Evolutionary conservation across 2,888 invertebrate genomes (phyloP).

Genomic region (Morpho helenor): DNA sequence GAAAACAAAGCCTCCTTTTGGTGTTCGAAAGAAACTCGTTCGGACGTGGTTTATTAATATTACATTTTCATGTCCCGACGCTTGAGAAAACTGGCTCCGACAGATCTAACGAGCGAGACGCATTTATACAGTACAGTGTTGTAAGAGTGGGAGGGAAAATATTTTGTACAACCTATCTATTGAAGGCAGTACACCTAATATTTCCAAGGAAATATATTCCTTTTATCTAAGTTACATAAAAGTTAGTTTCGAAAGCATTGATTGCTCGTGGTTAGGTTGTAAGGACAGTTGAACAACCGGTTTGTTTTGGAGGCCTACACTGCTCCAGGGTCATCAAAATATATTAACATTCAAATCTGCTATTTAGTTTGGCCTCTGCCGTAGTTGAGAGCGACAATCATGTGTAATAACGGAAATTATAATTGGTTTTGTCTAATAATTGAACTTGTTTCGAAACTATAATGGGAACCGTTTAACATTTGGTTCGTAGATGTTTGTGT

Average conservation of each 20-base stretch:
- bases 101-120: conserved; percentile 46
- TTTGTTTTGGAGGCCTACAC: conserved; percentile 57
- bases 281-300: conserved; percentile 53
- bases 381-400: conserved; percentile 7
- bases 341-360: conserved; percentile 7
- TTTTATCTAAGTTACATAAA: not conserved
- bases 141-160: conserved; percentile 18
- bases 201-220: not conserved
- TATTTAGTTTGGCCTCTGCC: not conserved
- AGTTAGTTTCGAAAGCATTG: conserved; percentile 20
- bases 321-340: conserved; percentile 47
- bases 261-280: conserved; percentile 27
- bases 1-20: conserved; percentile 12
- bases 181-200: not conserved
- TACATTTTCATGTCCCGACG: conserved; percentile 48
- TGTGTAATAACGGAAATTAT: not conserved
- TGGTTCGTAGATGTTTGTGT: no score
- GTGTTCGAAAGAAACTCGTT: conserved; percentile 6
- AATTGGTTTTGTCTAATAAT: not conserved
- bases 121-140: conserved; percentile 22
- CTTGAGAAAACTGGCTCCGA: conserved; percentile 62
- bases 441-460: not conserved
- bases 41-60: conserved; percentile 17
- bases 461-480: no score
- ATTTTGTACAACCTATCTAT: conserved; percentile 3